Base-by-base conservation (phyloP, 2,888 invertebrate genomes). In the Drosophila limbata region DNA sequence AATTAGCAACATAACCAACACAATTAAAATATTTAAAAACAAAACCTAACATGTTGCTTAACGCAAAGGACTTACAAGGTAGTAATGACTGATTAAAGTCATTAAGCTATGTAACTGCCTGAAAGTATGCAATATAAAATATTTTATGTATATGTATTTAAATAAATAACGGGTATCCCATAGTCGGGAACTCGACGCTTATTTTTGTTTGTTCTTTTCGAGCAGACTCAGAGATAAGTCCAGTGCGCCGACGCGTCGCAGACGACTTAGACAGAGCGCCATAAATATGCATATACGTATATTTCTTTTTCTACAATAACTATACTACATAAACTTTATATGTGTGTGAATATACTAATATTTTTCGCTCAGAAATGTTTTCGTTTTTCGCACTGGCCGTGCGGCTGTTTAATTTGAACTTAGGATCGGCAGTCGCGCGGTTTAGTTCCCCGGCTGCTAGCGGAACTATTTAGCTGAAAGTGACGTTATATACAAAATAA, bases 371-470 rank as follows among this genome's bases (percentile, higher is more conserved):
- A 70, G 59, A 83, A 84, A 72, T 73, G 76, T 70, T 71, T 88
- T 88, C 77, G 78, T 72, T 79, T 77, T 77, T 84, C 67, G 65
- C 62, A 66, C 47, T 60, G 48, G 45, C 51, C 62, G 71, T 15
- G 35, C 52, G 64, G 52, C 68, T 71, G 52, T 69, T 74, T 37
- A 64, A 69, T 70, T 80, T 74, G 53, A 77, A 75, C 66, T 76
- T 71, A 62, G 61, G 67, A 65, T 70, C 60, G 81, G 50, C 69
- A 77, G 51, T 57, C 63, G 70, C 56, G 59, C 71, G 56, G 73
- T 87, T 88, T 77, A 86, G 82, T 85, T 83, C 62, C 28, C 81
- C 81, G 62, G 60, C 62, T 73, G 75, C 67, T 79, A 62, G 73
- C 77, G 85, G 81, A 87, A 80, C 85, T 84, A 69, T 77, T 77